phyloP scores from a whole-genome alignment of 2,797 vertebrate species.

The Acropternis orthonyx region DNA sequence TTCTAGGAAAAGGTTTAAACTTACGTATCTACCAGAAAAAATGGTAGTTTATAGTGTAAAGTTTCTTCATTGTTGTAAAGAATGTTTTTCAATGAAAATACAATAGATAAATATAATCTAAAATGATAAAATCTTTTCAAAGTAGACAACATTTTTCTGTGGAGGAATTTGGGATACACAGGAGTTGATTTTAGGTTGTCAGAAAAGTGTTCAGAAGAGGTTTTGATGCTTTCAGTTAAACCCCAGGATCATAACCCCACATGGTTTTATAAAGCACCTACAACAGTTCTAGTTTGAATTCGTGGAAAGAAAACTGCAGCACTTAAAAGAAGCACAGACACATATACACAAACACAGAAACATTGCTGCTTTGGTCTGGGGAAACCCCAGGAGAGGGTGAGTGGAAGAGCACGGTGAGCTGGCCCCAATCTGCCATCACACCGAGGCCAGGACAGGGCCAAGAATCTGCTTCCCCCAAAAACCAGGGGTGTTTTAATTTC shows the following conservation, averaged over 20 bases:
- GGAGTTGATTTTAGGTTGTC: background rate
- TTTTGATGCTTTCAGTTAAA: background rate
- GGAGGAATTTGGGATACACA: background rate
- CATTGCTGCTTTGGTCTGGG: background rate
- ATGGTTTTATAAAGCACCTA: background rate
- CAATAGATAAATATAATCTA: background rate
- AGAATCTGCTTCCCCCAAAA: background rate
- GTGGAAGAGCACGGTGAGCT: fast-evolving
- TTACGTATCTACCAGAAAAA: background rate
- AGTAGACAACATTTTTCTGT: background rate
- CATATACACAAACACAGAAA: fast-evolving
- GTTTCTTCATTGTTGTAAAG: background rate
- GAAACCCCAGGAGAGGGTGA: background rate
- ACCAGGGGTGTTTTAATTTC: background rate
- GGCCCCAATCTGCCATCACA: fast-evolving
- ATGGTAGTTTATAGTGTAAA: background rate
- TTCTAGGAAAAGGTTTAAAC: background rate
- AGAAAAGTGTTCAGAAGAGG: background rate
- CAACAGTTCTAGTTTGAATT: background rate
- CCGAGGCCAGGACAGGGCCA: background rate
- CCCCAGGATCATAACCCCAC: background rate
- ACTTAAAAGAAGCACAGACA: background rate
- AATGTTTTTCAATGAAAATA: background rate
- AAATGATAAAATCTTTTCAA: background rate
- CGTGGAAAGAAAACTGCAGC: background rate